A percentile compares a stretch with the other conserved stretches of the same genome.
phyloP scores from a whole-genome alignment of 2,797 vertebrate genomes.

The Pelodytes ibericus region DNA sequence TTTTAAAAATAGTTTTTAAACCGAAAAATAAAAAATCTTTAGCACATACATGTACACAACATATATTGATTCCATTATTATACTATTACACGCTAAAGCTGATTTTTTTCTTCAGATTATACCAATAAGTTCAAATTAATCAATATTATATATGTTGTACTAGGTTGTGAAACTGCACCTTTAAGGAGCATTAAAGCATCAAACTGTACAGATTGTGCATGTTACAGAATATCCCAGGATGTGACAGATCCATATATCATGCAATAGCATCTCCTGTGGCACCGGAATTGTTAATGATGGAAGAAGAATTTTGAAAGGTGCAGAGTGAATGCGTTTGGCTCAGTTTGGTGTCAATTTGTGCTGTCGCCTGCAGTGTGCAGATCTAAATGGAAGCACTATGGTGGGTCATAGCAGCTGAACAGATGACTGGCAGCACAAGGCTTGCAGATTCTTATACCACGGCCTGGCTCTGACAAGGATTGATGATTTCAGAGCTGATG shows the following conservation, averaged over 20 bases:
- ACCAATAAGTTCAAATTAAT: neutral
- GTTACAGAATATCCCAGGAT: slow-evolving; percentile 7
- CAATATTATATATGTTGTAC: neutral
- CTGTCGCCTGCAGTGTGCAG: slow-evolving; percentile 15
- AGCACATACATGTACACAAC: too few relatives aligned
- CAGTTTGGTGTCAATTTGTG: slow-evolving; percentile 45
- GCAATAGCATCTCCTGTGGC: slow-evolving; percentile 14
- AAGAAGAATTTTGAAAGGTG: slow-evolving; percentile 6
- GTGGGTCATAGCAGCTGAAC: slow-evolving; percentile 15
- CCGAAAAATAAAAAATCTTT: too few relatives aligned
- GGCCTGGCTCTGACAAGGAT: slow-evolving; percentile 39
- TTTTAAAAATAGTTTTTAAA: too few relatives aligned
- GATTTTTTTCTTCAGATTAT: neutral
- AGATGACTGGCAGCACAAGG: slow-evolving; percentile 32
- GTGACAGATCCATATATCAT: slow-evolving; percentile 33
- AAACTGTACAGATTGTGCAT: slow-evolving; percentile 15
- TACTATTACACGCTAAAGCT: too few relatives aligned
- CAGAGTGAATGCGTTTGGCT: slow-evolving; percentile 36
- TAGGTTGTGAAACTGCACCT: neutral
- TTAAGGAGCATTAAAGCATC: neutral
- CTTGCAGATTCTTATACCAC: slow-evolving; percentile 16
- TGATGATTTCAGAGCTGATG: slow-evolving; percentile 40
- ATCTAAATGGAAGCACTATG: slow-evolving; percentile 11
- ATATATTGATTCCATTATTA: too few relatives aligned
- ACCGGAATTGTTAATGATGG: slow-evolving; percentile 16